Evolutionary conservation across 1,140 invertebrate genomes (phyloP), one percentile per base, ranked within the genome.

Genomic region (Ceratosolen fusciceps): DNA sequence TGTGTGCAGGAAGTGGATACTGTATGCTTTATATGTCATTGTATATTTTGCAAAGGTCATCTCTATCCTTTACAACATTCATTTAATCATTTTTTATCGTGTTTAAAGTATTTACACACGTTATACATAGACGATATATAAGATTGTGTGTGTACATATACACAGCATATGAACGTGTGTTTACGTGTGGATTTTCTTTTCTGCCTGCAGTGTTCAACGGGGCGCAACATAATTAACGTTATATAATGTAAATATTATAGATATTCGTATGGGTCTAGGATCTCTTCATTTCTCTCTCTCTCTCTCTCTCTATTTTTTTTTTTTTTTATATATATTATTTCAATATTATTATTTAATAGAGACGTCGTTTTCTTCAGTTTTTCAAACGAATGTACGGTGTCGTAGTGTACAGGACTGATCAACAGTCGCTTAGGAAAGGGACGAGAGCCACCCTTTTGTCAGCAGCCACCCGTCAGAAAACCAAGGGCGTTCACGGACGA

Each of bases 271-370:
- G 80, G 77, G 82, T 71, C 83, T 86, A 86, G 80, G 82, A 84
- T 85, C 79, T 81, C 80, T 79, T 81, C 81, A 82, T 83, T 81
- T 29, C 79, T 82, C 60, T 82, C 74, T 74, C 73, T 76, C 72
- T 82, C 73, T 76, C 74, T 82, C 74, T 84, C 70, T 82, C 83
- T 85, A n/a, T n/a, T n/a, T n/a, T n/a, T n/a, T n/a, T n/a, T n/a
- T n/a, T n/a, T n/a, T n/a, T n/a, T n/a, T n/a, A n/a, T n/a, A 86
- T 85, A 86, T 85, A 86, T 87, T 85, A 85, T 87, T 81, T 85
- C 83, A 82, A 84, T 82, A 83, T 83, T 84, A 84, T 77, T 81
- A 80, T 85, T 85, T 83, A 84, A 85, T 85, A 86, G 82, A 85
- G 83, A 86, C 77, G 79, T 86, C 81, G 81, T 80, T 72, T 67